phyloP scores from a whole-genome alignment of 2,888 invertebrate genomes.

The Marasmarcha lunaedactyla region DNA sequence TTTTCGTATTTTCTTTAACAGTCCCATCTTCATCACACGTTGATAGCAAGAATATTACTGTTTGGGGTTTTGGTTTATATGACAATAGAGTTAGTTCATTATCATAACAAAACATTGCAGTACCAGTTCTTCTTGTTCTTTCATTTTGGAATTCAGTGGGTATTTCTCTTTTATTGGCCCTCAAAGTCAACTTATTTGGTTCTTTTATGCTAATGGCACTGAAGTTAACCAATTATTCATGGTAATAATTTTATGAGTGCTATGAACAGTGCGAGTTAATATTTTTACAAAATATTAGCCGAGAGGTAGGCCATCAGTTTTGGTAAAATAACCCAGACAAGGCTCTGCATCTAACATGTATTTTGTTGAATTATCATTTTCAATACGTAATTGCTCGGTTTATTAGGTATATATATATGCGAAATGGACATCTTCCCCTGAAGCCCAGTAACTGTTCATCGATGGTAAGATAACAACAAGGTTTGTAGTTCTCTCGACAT shows the following conservation, averaged over 20 bases:
- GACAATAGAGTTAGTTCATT: conserved; percentile 13
- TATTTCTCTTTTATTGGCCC: conserved; percentile 23
- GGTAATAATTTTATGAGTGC: conserved; percentile 14
- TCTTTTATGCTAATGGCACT: conserved; percentile 23
- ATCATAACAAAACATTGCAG: conserved; percentile 14
- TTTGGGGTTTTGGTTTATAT: conserved; percentile 13
- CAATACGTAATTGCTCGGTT: conserved; percentile 19
- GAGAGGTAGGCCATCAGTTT: conserved; percentile 18
- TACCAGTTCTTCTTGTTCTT: conserved; percentile 6
- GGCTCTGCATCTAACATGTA: conserved; percentile 28
- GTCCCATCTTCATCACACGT: conserved; percentile 7
- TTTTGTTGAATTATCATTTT: conserved; percentile 29
- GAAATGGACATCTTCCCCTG: conserved; percentile 13
- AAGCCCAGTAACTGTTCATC: conserved; percentile 17
- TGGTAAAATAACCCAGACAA: conserved; percentile 23
- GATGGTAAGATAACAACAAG: conserved; percentile 13
- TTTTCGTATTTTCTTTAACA: conserved; percentile 22
- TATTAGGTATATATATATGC: conserved; percentile 17
- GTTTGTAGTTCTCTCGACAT: conserved; percentile 8
- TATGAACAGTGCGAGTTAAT: conserved; percentile 13
- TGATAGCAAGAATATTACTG: conserved; percentile 4
- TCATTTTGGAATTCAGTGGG: conserved; percentile 14
- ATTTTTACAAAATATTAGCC: conserved; percentile 17
- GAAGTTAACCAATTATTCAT: conserved; percentile 14
- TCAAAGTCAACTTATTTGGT: conserved; percentile 23